Evolutionary conservation across 2,797 vertebrate species (phyloP).

Genomic region (Amniataba percoides): DNA sequence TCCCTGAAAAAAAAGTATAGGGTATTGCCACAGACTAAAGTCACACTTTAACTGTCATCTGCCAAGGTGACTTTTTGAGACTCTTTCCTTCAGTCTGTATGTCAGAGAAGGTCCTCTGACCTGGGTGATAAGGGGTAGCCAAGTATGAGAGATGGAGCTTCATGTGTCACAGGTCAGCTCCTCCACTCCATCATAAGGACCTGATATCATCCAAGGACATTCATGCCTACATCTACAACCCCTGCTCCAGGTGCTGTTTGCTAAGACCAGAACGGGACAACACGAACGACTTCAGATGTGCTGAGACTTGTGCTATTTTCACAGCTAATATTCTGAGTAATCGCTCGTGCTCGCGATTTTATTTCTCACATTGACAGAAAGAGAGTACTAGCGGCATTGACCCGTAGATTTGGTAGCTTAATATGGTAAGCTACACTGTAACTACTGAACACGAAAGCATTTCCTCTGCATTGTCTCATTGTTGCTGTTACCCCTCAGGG

Average conservation of each 20-base stretch:
- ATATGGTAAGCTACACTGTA: conserved; percentile 70
- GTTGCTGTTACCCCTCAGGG: conserved; percentile 76
- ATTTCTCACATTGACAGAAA: conserved; percentile 46
- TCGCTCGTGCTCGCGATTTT: conserved; percentile 29
- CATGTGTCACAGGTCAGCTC: conserved; percentile 75
- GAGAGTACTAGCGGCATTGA: conserved; percentile 49
- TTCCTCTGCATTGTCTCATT: conserved; percentile 73
- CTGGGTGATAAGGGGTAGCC: conserved; percentile 73
- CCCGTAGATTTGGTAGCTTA: conserved; percentile 59
- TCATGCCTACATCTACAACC: conserved; percentile 41
- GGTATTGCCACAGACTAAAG: conserved; percentile 29
- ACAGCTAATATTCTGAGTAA: conserved; percentile 21
- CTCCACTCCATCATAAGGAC: conserved; percentile 79
- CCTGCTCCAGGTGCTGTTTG: conserved; percentile 20
- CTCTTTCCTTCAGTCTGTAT: conserved; percentile 53
- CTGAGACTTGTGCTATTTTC: conserved; percentile 23
- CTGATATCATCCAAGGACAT: conserved; percentile 80
- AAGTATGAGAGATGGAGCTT: conserved; percentile 78
- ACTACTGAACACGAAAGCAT: conserved; percentile 77
- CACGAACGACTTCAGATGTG: conserved; percentile 1
- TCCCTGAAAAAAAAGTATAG: conserved; percentile 15
- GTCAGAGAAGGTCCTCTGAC: conserved; percentile 77
- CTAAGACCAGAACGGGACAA: conserved; percentile 19
- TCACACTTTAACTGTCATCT: conserved; percentile 62
- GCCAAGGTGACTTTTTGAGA: conserved; percentile 79